These are phyloP conservation scores for Apis dorsata DNA, from an alignment of 1,140 invertebrate genomes.

Conservation along the genomic window DNA sequence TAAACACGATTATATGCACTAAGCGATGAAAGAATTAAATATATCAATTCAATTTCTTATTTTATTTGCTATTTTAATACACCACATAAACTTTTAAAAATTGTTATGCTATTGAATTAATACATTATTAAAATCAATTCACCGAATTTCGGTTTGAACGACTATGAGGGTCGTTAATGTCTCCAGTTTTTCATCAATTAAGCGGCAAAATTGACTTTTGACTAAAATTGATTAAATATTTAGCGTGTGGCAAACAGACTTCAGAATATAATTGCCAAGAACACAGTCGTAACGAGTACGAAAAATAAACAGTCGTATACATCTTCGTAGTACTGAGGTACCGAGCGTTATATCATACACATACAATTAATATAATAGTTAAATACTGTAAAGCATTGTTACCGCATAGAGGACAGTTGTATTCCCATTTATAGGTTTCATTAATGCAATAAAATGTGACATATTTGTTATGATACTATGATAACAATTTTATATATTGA, in stretches of 20 bases:
- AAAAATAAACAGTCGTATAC: conserved; percentile 22
- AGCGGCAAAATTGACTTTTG: neutral
- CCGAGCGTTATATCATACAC: neutral
- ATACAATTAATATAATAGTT: conserved; percentile 24
- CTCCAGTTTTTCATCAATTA: neutral
- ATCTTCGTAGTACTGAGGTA: neutral
- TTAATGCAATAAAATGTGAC: conserved; percentile 16
- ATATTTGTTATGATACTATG: neutral
- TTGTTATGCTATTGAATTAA: too few relatives aligned
- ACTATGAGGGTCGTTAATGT: neutral
- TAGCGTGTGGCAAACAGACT: neutral
- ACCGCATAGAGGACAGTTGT: neutral
- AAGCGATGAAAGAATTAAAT: too few relatives aligned
- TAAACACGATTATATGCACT: too few relatives aligned
- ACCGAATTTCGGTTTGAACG: neutral
- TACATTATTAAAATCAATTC: neutral
- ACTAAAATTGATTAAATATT: conserved; percentile 20
- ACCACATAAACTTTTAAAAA: too few relatives aligned
- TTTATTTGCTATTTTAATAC: too few relatives aligned
- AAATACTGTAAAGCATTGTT: conserved; percentile 9
- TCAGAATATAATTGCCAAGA: conserved; percentile 34
- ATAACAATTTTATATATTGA: neutral
- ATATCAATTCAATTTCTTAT: too few relatives aligned
- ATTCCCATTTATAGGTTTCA: neutral
- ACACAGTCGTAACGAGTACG: neutral